These are phyloP conservation scores for Tromatobia lineatoria DNA, from an alignment of 2,888 invertebrate genomes.

Conservation along the genomic window DNA sequence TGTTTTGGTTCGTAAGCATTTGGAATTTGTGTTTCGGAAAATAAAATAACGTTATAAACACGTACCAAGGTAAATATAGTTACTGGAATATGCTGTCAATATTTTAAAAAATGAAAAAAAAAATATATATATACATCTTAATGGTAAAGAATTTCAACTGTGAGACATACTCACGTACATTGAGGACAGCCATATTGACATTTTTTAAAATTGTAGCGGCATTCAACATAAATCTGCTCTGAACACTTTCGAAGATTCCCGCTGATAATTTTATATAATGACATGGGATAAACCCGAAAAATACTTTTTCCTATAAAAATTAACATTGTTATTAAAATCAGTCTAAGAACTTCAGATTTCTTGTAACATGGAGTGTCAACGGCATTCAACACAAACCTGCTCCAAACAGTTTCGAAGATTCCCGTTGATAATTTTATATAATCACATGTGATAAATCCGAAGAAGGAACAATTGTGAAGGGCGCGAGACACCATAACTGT, in stretches of 20 bases:
- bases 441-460: conserved; percentile 20
- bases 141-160: too few species aligned
- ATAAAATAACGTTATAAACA: too few species aligned
- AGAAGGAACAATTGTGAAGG: conserved; percentile 8
- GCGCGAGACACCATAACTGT: conserved; percentile 22
- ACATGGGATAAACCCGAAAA: conserved; percentile 16
- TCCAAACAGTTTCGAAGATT: neutral
- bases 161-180: neutral
- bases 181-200: neutral
- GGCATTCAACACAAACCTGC: neutral
- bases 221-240: neutral
- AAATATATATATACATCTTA: too few species aligned
- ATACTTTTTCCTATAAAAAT: too few species aligned
- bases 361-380: too few species aligned
- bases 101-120: too few species aligned
- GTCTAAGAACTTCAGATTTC: too few species aligned
- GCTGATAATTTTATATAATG: conserved; percentile 15
- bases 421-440: conserved; percentile 4
- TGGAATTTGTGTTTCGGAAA: too few species aligned
- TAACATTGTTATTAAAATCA: too few species aligned
- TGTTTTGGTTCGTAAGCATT: neutral
- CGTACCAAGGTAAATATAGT: too few species aligned
- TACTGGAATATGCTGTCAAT: too few species aligned
- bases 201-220: neutral
- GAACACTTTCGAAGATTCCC: neutral